Base-by-base conservation (phyloP, 92 coral and sea anemone genomes). In the Porites lobata region DNA sequence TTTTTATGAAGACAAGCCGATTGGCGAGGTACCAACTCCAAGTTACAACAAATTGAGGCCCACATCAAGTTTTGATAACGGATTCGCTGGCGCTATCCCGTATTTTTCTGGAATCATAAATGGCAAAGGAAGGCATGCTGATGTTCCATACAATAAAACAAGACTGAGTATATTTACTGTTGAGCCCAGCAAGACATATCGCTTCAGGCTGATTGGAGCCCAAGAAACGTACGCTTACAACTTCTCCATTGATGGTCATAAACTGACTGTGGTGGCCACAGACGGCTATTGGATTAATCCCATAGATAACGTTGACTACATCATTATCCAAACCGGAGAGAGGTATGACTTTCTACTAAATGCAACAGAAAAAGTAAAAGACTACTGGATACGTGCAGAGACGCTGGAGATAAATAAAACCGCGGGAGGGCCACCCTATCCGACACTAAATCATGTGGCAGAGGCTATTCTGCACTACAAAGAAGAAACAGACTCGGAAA, bases 261-360 rank as follows among this genome's bases (percentile, higher is more conserved):
- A 74, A 59, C 80, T 94, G 29, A 86, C 91, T 13, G 92, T 91
- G 24, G 80, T 88, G 22, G 94, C 80, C 12, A 91, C 95, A 8
- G 96, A 94, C 65, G 94, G 94, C 17, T 86, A 78, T 38, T 38
- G 47, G 47, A 38, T 38, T 38, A 38, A 38, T 0, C 47, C 47
- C 47, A 38, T 3, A 4, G 73, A 73, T n/a, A 7, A 67, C 43
- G 83, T 87, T 50, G 94, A 94, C 85, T 94, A 82, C 52, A 83
- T 38, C 47, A 38, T 38, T 38, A 38, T 38, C 47, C 47, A 38
- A 38, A 38, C 47, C 47, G 47, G 47, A 38, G 47, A 38, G 47
- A 38, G 47, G 47, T 38, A 38, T 38, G 47, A 38, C 47, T 38
- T 38, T 38, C 92, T 92, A 72, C 52, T 94, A 62, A 71, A 80